phyloP scores from a whole-genome alignment of 2,797 vertebrate genomes.

The Sebastes hubbsi region DNA sequence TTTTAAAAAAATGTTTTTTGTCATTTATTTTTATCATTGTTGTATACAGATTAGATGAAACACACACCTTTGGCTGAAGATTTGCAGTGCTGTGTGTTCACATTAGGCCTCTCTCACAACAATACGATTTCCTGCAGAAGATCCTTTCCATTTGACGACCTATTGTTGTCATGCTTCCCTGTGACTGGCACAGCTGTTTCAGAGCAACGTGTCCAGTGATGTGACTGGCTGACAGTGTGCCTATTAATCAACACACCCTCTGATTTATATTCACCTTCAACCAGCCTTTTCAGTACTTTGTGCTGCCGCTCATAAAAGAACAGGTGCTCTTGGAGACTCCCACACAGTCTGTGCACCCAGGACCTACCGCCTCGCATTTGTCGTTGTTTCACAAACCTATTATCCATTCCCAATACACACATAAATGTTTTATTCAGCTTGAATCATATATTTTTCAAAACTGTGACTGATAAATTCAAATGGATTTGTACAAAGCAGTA shows the following conservation, averaged over 20 bases:
- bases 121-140: not conserved
- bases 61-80: not conserved
- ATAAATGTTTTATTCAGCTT: not conserved
- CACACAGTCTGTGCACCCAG: not conserved
- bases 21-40: no score
- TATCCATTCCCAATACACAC: not conserved
- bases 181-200: not conserved
- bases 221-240: not conserved
- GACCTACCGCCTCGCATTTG: not conserved
- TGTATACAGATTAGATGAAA: no score
- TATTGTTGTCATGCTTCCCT: not conserved
- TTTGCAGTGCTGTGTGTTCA: not conserved
- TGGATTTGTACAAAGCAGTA: not conserved
- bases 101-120: not conserved
- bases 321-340: not conserved
- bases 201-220: not conserved
- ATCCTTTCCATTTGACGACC: not conserved
- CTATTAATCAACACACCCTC: not conserved
- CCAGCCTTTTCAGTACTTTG: not conserved
- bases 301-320: not conserved
- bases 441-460: not conserved
- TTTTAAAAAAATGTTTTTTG: no score
- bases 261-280: not conserved
- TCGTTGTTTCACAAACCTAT: not conserved
- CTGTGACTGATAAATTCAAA: not conserved